phyloP scores from a whole-genome alignment of 2,113 vertebrate species.

The Lichenostomus cassidix region DNA sequence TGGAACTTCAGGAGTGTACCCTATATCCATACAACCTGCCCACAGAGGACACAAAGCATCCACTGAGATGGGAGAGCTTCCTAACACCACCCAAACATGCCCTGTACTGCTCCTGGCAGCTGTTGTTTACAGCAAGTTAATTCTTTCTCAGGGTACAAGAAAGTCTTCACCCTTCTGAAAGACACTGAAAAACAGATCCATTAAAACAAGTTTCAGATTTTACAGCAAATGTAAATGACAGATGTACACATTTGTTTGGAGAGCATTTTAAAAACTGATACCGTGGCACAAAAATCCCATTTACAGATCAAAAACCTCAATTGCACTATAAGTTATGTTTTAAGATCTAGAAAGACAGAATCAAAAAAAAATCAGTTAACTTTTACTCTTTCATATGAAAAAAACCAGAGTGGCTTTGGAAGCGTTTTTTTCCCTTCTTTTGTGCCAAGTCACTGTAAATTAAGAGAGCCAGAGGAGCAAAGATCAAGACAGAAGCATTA shows the following conservation, averaged over 20 bases:
- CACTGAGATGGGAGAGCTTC: background rate
- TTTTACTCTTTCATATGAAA: background rate
- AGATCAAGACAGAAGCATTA: background rate
- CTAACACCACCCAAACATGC: background rate
- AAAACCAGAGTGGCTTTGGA: background rate
- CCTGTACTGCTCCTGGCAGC: background rate
- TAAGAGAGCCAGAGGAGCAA: background rate
- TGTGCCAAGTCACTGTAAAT: background rate
- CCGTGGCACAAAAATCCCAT: background rate
- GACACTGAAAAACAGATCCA: background rate
- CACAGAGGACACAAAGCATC: background rate
- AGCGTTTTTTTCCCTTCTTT: background rate
- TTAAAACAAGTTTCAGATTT: background rate
- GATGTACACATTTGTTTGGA: rapidly evolving
- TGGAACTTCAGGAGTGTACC: background rate
- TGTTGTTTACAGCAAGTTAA: background rate
- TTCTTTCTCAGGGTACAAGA: background rate
- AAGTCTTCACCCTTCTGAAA: background rate
- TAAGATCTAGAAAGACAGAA: background rate
- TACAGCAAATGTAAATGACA: background rate
- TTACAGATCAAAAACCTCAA: background rate
- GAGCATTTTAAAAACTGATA: background rate
- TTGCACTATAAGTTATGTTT: background rate
- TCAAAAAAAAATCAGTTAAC: background rate
- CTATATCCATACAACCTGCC: background rate